Percentiles rank a stretch among this genome's conserved stretches.
Evolutionary conservation across 2,888 invertebrate species (phyloP).

Genomic region (Heliconius cydno): DNA sequence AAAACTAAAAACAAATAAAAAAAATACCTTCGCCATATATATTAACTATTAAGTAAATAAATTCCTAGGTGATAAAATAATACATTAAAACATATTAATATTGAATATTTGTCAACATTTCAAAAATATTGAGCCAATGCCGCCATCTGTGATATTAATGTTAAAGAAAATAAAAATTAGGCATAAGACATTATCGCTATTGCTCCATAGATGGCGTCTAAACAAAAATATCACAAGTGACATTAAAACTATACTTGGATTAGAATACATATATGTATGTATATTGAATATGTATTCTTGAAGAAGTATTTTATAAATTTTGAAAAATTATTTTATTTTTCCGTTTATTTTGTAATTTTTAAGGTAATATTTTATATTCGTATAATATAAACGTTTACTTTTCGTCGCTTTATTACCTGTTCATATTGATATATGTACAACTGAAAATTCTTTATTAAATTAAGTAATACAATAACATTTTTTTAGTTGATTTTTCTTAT

Average conservation of each 20-base stretch:
- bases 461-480: no score
- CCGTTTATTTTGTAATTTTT: no score
- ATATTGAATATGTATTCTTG: no score
- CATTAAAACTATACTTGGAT: not conserved
- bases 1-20: not conserved
- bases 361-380: no score
- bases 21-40: not conserved
- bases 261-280: no score
- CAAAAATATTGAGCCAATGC: not conserved
- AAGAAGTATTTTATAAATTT: no score
- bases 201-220: conserved; percentile 7
- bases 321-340: no score
- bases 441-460: no score
- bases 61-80: not conserved
- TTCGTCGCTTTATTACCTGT: no score
- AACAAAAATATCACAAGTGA: not conserved
- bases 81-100: not conserved
- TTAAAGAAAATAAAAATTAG: not conserved
- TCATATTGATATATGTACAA: no score
- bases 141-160: not conserved
- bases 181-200: not conserved
- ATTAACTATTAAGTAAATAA: not conserved
- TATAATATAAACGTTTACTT: no score
- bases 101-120: not conserved
- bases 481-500: no score